Evolutionary conservation across 2,113 vertebrate species (phyloP), one percentile per base, ranked within the genome.

Genomic region (Pelodiscus sinensis): DNA sequence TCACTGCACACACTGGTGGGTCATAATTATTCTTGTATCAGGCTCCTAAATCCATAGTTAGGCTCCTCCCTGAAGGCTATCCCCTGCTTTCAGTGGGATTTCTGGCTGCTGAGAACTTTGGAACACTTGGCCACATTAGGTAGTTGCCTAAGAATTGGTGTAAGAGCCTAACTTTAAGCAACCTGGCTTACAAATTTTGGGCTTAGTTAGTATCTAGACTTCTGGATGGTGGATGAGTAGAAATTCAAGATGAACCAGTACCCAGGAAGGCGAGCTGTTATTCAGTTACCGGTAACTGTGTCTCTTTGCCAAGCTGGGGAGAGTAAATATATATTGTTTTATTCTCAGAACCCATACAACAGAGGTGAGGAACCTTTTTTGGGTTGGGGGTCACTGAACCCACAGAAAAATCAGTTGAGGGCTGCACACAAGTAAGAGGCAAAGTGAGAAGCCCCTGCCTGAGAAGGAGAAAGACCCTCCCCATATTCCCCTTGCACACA

Each of bases 261-360:
- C 88, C 93, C 88, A 84, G 79, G 73, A 87, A 94, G 88, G 78
- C 80, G 92, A 96, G 56, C 81, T 68, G 56, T 90, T 1, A 82
- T 60, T 81, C 80, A 94, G 86, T 84, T 95, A 44, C 44, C 44
- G 6, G 44, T 44, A 92, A 91, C 87, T 91, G 86, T 92, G 1
- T 88, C 38, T 24, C 6, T 88, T 95, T 95, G 85, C 55, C 94
- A 95, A 88, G 86, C 86, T 93, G 89, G 10, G 93, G 94, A 92
- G 90, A 94, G 89, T 95, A 91, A 82, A 94, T 71, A 73, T 14
- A 78, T 82, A 95, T 95, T 95, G 92, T 95, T 95, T 95, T 95
- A 94, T 95, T 95, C 95, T 93, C 91, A 96, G 94, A 90, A 85
- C n/a, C 54, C 86, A 1, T 80, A 81, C 16, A 4, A 44, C 44